Evolutionary conservation across 1,140 invertebrate genomes (phyloP).

Genomic region (Colletes latitarsis): DNA sequence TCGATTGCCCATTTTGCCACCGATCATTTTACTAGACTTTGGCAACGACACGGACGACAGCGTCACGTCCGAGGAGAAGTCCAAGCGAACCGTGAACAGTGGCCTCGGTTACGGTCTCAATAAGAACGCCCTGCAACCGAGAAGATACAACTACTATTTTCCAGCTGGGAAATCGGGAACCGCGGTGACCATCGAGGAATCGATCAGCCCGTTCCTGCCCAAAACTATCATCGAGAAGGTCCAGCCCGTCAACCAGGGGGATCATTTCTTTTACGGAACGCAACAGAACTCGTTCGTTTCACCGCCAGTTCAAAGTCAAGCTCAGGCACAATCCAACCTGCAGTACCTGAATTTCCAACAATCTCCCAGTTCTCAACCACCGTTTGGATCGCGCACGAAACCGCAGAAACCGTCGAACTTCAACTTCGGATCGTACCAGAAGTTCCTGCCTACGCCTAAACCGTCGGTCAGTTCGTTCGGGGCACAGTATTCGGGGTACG

Average conservation of each 20-base stretch:
- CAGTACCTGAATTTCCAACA: slow-evolving; percentile 32
- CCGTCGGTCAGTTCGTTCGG: slow-evolving; percentile 37
- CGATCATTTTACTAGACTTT: slow-evolving; percentile 77
- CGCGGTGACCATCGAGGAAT: slow-evolving; percentile 78
- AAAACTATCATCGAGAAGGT: slow-evolving; percentile 75
- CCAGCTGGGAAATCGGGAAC: slow-evolving; percentile 76
- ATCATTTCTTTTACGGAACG: background rate
- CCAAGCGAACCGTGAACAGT: slow-evolving; percentile 74
- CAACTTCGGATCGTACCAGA: slow-evolving; percentile 50
- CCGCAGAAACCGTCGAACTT: slow-evolving; percentile 51
- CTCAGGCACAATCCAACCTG: background rate
- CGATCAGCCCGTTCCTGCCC: slow-evolving; percentile 76
- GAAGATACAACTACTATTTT: slow-evolving; percentile 77
- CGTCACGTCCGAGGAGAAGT: slow-evolving; percentile 71
- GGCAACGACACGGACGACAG: slow-evolving; percentile 67
- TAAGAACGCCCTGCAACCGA: slow-evolving; percentile 71
- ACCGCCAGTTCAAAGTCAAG: background rate
- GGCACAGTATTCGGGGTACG: slow-evolving; percentile 47
- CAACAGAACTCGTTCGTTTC: background rate
- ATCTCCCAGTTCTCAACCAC: background rate
- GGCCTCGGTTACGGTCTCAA: slow-evolving; percentile 76
- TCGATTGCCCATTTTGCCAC: slow-evolving; percentile 72
- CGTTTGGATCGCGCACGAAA: slow-evolving; percentile 73
- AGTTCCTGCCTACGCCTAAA: slow-evolving; percentile 46
- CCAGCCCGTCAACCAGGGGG: slow-evolving; percentile 55